Evolutionary conservation across 2,797 vertebrate genomes (phyloP).

Genomic region (Alfaro cultratus): DNA sequence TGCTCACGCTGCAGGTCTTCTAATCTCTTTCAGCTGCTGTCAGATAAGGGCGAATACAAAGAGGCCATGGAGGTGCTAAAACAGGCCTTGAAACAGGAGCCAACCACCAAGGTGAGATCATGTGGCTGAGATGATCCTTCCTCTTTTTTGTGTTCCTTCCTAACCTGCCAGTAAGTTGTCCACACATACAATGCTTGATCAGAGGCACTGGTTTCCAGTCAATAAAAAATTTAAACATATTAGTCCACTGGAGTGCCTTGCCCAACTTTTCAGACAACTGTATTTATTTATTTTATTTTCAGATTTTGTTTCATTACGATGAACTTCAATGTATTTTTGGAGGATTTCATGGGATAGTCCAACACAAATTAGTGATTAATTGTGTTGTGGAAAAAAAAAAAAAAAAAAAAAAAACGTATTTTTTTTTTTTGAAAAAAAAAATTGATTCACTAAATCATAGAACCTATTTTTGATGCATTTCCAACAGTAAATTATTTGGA

Average conservation of each 20-base stretch:
- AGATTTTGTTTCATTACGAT: not conserved
- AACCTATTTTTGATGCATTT: not conserved
- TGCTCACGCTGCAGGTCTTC: constrained; percentile 28
- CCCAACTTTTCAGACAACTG: not conserved
- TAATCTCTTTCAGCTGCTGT: constrained; percentile 82
- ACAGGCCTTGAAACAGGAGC: constrained; percentile 87
- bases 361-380: not conserved
- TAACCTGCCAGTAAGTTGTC: constrained; percentile 18
- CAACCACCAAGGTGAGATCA: constrained; percentile 84
- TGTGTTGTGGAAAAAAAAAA: not conserved
- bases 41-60: constrained; percentile 83
- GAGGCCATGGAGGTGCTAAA: constrained; percentile 83
- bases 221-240: not conserved
- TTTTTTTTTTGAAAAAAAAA: not conserved
- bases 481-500: not conserved
- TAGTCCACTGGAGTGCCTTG: not conserved
- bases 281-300: not conserved
- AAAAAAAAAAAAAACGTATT: too few species aligned
- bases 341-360: not conserved
- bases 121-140: constrained; percentile 22
- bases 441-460: not conserved
- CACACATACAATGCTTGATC: not conserved
- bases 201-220: not conserved
- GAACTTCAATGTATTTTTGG: not conserved
- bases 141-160: constrained; percentile 16